phyloP scores from a whole-genome alignment of 2,113 vertebrate genomes.

The Lynx canadensis region DNA sequence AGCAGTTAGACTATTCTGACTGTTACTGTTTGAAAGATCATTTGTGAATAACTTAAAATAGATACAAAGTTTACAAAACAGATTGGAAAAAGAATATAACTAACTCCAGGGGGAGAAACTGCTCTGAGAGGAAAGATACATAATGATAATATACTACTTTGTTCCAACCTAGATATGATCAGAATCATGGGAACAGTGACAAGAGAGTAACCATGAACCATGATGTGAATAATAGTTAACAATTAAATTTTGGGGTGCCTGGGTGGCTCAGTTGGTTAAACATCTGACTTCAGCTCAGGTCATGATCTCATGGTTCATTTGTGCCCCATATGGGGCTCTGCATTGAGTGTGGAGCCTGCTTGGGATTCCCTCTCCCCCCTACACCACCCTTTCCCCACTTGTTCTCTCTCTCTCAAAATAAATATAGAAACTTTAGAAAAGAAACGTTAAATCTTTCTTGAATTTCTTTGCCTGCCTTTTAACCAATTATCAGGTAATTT shows the following conservation, averaged over 20 bases:
- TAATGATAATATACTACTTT: background rate
- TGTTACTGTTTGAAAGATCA: background rate
- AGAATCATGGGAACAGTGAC: background rate
- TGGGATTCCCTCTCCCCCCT: too few species aligned
- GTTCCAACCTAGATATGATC: background rate
- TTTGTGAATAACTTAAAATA: background rate
- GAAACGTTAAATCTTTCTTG: background rate
- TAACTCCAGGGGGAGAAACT: conserved; percentile 28
- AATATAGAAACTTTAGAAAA: background rate
- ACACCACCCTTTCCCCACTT: too few species aligned
- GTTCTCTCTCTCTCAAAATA: too few species aligned
- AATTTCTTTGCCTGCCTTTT: background rate
- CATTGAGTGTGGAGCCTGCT: too few species aligned
- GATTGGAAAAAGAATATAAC: background rate
- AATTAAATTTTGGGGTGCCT: background rate
- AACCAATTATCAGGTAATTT: background rate
- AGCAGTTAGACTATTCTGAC: background rate
- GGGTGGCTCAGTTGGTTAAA: too few species aligned
- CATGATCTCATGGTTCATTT: too few species aligned
- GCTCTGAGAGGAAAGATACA: background rate
- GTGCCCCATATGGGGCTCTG: too few species aligned
- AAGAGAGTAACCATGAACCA: background rate
- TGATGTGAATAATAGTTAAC: background rate
- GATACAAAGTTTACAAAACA: background rate
- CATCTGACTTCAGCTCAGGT: too few species aligned